phyloP scores from a whole-genome alignment of 2,888 invertebrate species.

The Macrophya annulata region DNA sequence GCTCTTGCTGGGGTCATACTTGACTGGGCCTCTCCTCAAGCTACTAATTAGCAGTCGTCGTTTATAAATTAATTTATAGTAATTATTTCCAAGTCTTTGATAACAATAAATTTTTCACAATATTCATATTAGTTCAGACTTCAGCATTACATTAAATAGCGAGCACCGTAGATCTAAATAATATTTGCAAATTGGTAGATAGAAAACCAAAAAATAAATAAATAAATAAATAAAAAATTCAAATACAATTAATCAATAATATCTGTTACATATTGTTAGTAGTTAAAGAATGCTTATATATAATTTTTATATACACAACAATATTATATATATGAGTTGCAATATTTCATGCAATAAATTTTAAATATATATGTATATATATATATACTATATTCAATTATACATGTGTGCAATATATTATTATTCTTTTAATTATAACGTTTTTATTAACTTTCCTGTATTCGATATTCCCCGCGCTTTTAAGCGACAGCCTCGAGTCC shows the following conservation, averaged over 20 bases:
- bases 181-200: background rate
- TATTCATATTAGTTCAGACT: background rate
- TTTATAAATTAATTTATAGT: background rate
- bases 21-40: slow-evolving; percentile 84
- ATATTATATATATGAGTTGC: background rate
- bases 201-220: background rate
- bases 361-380: background rate
- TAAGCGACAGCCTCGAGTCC: background rate
- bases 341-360: slow-evolving; percentile 22
- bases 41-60: slow-evolving; percentile 24
- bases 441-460: slow-evolving; percentile 46
- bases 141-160: background rate
- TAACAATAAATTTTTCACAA: background rate
- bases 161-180: background rate
- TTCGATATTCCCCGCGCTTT: slow-evolving; percentile 4
- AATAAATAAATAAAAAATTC: background rate
- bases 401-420: background rate
- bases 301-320: background rate
- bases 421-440: slow-evolving; percentile 15
- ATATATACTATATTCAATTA: too few species aligned
- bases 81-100: background rate
- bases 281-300: background rate
- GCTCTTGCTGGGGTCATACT: slow-evolving; percentile 94
- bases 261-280: background rate
- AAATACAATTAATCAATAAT: background rate